These are phyloP conservation scores for Drosophila tani DNA, from an alignment of 1,140 invertebrate species.

Conservation along the genomic window DNA sequence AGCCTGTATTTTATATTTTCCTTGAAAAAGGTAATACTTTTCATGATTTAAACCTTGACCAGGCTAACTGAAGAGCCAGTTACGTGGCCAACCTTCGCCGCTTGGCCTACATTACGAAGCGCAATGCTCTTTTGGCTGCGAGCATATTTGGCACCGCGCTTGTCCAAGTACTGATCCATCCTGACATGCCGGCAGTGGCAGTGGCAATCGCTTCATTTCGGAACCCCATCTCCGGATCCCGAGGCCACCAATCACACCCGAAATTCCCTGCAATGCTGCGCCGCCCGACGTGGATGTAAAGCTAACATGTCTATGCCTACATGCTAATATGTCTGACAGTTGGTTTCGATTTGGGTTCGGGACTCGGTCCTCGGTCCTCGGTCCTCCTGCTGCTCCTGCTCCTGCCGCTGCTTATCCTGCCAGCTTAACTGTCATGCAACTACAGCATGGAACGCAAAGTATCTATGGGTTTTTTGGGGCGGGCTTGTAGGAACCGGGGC, in stretches of 20 bases:
- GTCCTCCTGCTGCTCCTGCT: constrained; percentile 5
- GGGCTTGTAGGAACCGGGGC: constrained; percentile 24
- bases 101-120: constrained; percentile 2
- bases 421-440: constrained; percentile 81
- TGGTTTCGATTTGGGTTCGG: constrained; percentile 66
- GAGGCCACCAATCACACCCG: constrained; percentile 17
- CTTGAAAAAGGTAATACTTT: neutral
- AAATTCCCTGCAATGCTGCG: constrained; percentile 30
- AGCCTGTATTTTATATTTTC: too few species aligned
- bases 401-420: constrained; percentile 67
- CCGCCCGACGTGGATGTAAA: constrained; percentile 40
- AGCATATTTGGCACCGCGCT: constrained; percentile 11
- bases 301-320: constrained; percentile 69
- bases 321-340: constrained; percentile 82
- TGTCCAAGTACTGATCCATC: constrained; percentile 28
- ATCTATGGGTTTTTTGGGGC: constrained; percentile 66
- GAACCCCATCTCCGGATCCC: constrained; percentile 12
- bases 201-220: constrained; percentile 46
- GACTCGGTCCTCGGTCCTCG: constrained; percentile 6
- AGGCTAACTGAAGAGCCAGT: neutral
- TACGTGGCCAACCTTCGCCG: too few species aligned
- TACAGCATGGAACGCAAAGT: constrained; percentile 66
- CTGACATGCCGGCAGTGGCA: constrained; percentile 39
- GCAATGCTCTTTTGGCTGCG: neutral
- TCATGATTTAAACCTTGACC: neutral